Evolutionary conservation across 2,797 vertebrate species (phyloP), one percentile per base, ranked within the genome.

Genomic region (Gallirallus australis): DNA sequence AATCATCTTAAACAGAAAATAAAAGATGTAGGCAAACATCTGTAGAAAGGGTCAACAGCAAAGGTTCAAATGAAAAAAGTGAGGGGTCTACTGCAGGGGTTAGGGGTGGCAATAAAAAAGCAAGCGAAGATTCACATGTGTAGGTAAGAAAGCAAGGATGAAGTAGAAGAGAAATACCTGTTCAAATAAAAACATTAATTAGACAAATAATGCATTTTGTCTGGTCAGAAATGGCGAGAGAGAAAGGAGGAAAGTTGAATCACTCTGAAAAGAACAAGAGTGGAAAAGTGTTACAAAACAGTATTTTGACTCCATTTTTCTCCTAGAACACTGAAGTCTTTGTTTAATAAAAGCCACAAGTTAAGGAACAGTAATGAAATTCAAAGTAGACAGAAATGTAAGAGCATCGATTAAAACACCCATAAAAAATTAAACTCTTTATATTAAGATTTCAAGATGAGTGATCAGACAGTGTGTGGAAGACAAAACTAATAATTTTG

Each of bases 1-100:
- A 99, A 97, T 99, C 99, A 37, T 93, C 99, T 99, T 91, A 66
- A 93, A 95, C 96, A 96, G 89, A 91, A 16, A 50, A 59, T 39
- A 50, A 90, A 52, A 86, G 56, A 63, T 53, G 89, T 42, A 89
- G 53, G 18, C 33, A 92, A 82, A 56, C 11, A 45, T 53, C 27
- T 37, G 25, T 21, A 75, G 28, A 47, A 84, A 63, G 9, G 61
- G 20, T 15, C 15, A 89, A 84, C 7, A 84, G 24, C 13, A 89
- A 85, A 66, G 40, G 85, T 11, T 79, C 37, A 84, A 54, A 75
- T 50, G 16, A 70, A 92, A 82, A 56, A 33, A 76, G 19, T 79
- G 37, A 70, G 37, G 10, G 25, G 13, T 60, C 63, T 61, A 87
- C 9, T 84, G 59, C 6, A 19, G 5, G 50, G 50, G 7, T 7